Percentiles rank a stretch among this genome's conserved stretches.
phyloP scores from a whole-genome alignment of 2,113 vertebrate genomes.

The Puffinus mauretanicus region DNA sequence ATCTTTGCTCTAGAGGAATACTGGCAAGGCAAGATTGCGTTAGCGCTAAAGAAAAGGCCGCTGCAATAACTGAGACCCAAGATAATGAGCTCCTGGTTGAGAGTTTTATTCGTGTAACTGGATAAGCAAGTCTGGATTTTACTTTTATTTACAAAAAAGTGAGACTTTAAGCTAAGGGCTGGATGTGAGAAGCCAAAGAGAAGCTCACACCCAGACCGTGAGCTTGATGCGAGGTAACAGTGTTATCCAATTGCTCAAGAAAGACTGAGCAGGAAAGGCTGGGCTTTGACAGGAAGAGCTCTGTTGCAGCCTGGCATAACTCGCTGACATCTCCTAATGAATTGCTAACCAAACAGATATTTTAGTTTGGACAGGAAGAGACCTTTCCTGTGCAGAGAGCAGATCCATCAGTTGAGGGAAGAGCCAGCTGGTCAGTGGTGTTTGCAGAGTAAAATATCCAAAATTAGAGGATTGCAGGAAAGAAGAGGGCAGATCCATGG shows the following conservation, averaged over 20 bases:
- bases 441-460: neutral
- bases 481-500: neutral
- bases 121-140: neutral
- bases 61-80: neutral
- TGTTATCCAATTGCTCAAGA: neutral
- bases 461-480: neutral
- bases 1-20: neutral
- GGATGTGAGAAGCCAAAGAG: neutral
- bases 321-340: neutral
- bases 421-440: neutral
- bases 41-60: neutral
- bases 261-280: neutral
- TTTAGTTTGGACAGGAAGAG: neutral
- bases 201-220: neutral
- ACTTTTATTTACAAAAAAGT: neutral
- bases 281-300: neutral
- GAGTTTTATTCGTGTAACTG: neutral
- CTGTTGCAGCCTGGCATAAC: neutral
- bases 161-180: neutral
- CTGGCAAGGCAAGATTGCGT: neutral
- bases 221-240: neutral
- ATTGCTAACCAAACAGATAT: neutral
- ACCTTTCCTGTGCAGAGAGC: neutral
- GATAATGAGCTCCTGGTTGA: neutral
- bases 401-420: neutral